These are phyloP conservation scores for Streblospio benedicti DNA, from an alignment of 1,140 invertebrate genomes.

Conservation along the genomic window DNA sequence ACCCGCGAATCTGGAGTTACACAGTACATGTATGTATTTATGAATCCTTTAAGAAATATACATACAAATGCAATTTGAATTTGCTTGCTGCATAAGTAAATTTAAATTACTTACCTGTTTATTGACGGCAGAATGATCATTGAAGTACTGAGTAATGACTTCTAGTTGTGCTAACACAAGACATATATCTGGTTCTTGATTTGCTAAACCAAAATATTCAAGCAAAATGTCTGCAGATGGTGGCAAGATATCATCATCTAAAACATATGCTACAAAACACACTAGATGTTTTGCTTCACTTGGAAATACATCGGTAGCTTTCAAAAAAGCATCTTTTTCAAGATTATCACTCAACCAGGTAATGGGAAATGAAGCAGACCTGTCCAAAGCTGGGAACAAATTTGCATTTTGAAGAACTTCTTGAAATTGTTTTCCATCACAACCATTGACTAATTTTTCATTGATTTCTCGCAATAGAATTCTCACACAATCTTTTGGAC, in stretches of 20 bases:
- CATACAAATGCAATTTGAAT: too few species aligned
- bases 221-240: neutral
- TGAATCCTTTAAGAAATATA: too few species aligned
- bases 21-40: too few species aligned
- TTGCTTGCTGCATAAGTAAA: too few species aligned
- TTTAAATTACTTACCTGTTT: too few species aligned
- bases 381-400: constrained; percentile 9
- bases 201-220: constrained; percentile 5
- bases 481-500: too few species aligned
- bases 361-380: constrained; percentile 9
- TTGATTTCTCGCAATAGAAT: constrained; percentile 6
- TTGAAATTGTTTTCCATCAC: too few species aligned
- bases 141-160: too few species aligned
- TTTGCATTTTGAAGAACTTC: constrained; percentile 2
- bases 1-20: too few species aligned
- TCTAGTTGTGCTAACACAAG: constrained; percentile 12
- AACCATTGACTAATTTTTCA: neutral
- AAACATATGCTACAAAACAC: constrained; percentile 7
- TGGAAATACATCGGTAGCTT: constrained; percentile 3
- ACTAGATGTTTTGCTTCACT: constrained; percentile 6
- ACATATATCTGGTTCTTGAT: constrained; percentile 1
- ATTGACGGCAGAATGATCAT: too few species aligned
- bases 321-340: neutral
- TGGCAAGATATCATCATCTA: constrained; percentile 11
- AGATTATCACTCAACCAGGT: constrained; percentile 6